Base-by-base conservation (phyloP, 2,888 invertebrate genomes). In the Deilephila porcellus region DNA sequence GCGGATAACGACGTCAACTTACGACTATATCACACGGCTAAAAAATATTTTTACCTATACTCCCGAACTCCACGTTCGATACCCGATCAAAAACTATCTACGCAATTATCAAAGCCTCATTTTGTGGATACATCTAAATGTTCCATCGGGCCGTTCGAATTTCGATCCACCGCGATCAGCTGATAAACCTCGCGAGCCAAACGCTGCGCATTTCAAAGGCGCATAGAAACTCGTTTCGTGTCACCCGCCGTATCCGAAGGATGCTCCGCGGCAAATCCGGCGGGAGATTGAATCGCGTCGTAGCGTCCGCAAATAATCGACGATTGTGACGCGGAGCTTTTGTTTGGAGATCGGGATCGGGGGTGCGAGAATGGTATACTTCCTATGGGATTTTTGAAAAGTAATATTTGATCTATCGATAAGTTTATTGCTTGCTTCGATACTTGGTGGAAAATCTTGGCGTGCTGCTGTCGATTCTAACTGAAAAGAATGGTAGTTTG, bases 141-240 rank as follows among this genome's bases (percentile, higher is more conserved):
- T 45, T 17, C 20, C 67, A 67, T 52, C 45, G 45, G 25, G 71
- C 70, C 71, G 56, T 56, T 56, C 70, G n/a, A n/a, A n/a, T n/a
- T n/a, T n/a, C n/a, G 45, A 11, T 67, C 67, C 45, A 25, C 67
- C 56, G 56, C 56, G 17, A 67, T 67, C 52, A 67, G 14, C 45
- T 52, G 67, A 67, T 67, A 67, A 67, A 25, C 67, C 52, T 67
- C 45, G 45, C 17, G 67, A 67, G 67, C 52, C 25, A 45, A 25
- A 67, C 45, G 56, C n/a, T 67, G 52, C 67, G 52, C 19, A 52
- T 52, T 60, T 60, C 60, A 60, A 14, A 64, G 20, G 45, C 4
- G n/a, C 52, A 25, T 67, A 52, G 29, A 52, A 67, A 45, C 64
- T 64, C 52, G 67, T 45, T 67, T 67, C 67, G 67, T 67, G 67